phyloP scores from a whole-genome alignment of 2,888 invertebrate genomes.

The Myopa testacea region DNA sequence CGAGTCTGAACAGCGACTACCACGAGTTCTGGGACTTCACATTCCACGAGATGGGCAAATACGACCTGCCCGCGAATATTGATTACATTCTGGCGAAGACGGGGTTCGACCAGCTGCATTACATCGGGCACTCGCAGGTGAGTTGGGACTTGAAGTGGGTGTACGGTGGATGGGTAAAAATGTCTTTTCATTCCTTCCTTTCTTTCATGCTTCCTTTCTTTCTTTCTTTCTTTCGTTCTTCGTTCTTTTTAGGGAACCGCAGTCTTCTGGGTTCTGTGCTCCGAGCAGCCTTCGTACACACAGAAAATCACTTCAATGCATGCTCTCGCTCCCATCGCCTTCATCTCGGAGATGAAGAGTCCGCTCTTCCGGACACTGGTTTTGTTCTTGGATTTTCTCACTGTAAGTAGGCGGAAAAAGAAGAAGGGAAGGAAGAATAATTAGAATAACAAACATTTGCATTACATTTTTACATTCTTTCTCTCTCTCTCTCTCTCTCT shows the following conservation, averaged over 20 bases:
- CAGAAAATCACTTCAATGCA: conserved; percentile 71
- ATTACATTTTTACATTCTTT: background rate
- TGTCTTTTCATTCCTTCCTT: background rate
- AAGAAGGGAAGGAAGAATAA: background rate
- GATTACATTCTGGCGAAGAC: conserved; percentile 76
- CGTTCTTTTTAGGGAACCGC: conserved; percentile 71
- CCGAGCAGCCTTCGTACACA: conserved; percentile 71
- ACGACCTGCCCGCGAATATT: conserved; percentile 86
- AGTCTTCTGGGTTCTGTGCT: conserved; percentile 71
- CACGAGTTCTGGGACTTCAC: conserved; percentile 75
- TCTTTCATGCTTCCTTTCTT: background rate
- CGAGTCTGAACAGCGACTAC: conserved; percentile 62
- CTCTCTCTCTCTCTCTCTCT: conserved; percentile 3
- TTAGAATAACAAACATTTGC: background rate
- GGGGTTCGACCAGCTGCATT: conserved; percentile 75
- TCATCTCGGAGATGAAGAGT: conserved; percentile 68
- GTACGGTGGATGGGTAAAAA: background rate
- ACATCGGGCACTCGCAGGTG: conserved; percentile 83
- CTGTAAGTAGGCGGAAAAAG: conserved; percentile 53
- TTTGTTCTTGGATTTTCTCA: conserved; percentile 64
- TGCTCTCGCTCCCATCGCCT: conserved; percentile 73
- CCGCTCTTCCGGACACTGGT: conserved; percentile 67
- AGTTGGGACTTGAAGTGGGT: background rate
- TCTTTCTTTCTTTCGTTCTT: background rate
- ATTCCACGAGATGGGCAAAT: conserved; percentile 79